These are phyloP conservation scores for Rhynchophorus ferrugineus DNA, from an alignment of 1,140 invertebrate genomes.

Conservation along the genomic window DNA sequence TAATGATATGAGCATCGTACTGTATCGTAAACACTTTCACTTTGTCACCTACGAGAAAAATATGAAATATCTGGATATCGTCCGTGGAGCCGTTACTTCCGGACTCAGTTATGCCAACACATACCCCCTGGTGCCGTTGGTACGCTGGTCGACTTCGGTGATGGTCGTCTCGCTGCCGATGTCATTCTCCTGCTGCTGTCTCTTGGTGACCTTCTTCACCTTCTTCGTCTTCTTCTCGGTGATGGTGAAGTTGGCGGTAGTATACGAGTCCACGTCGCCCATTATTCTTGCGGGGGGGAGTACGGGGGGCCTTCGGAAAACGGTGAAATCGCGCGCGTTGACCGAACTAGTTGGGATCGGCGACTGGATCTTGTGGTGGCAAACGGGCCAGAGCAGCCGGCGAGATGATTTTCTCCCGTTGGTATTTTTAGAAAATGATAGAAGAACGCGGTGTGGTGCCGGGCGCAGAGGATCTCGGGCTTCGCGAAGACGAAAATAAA, in stretches of 20 bases:
- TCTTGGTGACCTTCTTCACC: conserved; percentile 78
- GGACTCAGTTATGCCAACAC: conserved; percentile 49
- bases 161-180: conserved; percentile 65
- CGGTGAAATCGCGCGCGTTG: conserved; percentile 22
- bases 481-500: conserved; percentile 24
- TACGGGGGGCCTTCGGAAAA: conserved; percentile 10
- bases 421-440: conserved; percentile 43
- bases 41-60: not conserved
- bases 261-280: conserved; percentile 71
- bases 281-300: conserved; percentile 43
- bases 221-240: conserved; percentile 81
- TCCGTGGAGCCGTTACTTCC: not conserved
- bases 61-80: not conserved
- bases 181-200: conserved; percentile 65
- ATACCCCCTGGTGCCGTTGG: conserved; percentile 68
- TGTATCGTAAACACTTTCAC: not conserved
- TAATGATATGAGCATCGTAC: too few species aligned
- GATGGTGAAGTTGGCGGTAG: conserved; percentile 72
- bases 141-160: conserved; percentile 73
- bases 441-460: conserved; percentile 37
- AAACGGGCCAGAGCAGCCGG: conserved; percentile 32
- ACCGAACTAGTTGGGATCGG: conserved; percentile 24
- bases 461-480: conserved; percentile 29
- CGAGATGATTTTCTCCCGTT: conserved; percentile 30
- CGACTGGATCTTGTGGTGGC: conserved; percentile 36